These are phyloP conservation scores for Drosophila maculinotata DNA, from an alignment of 2,888 invertebrate species.

Conservation along the genomic window DNA sequence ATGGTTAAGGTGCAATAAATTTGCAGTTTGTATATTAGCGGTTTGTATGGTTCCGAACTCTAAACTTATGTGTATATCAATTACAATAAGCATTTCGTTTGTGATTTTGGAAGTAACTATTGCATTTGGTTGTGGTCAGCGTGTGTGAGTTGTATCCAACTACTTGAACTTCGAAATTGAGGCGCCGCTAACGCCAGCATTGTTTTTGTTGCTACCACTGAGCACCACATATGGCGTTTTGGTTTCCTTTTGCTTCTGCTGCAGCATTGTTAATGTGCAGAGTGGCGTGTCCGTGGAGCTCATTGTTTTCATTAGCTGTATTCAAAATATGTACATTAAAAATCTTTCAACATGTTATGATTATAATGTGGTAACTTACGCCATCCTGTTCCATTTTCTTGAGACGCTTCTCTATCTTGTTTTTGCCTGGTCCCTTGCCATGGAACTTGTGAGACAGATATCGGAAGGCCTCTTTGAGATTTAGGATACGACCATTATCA, in stretches of 20 bases:
- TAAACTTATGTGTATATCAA: constrained; percentile 43
- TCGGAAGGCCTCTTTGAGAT: constrained; percentile 98
- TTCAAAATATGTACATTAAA: constrained; percentile 5
- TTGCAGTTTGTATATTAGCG: constrained; percentile 9
- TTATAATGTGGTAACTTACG: constrained; percentile 84
- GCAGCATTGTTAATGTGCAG: constrained; percentile 96
- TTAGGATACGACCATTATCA: constrained; percentile 96
- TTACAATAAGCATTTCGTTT: constrained; percentile 52
- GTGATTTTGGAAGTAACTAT: constrained; percentile 71
- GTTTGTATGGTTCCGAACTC: constrained; percentile 27
- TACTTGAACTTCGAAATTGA: constrained; percentile 84
- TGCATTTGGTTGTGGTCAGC: constrained; percentile 67
- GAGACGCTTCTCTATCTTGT: constrained; percentile 98
- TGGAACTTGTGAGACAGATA: constrained; percentile 99
- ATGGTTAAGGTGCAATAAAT: constrained; percentile 23
- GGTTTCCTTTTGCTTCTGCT: constrained; percentile 97
- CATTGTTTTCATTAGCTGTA: constrained; percentile 97
- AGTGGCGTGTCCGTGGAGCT: constrained; percentile 98
- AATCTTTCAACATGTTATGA: neutral
- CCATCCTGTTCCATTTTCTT: constrained; percentile 97
- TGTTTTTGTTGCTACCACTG: constrained; percentile 92
- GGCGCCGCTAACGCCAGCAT: constrained; percentile 75
- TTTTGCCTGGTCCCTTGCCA: constrained; percentile 99
- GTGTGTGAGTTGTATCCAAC: constrained; percentile 7
- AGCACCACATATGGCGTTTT: constrained; percentile 96